Evolutionary conservation across 2,113 vertebrate genomes (phyloP).

Genomic region (Xiphias gladius): DNA sequence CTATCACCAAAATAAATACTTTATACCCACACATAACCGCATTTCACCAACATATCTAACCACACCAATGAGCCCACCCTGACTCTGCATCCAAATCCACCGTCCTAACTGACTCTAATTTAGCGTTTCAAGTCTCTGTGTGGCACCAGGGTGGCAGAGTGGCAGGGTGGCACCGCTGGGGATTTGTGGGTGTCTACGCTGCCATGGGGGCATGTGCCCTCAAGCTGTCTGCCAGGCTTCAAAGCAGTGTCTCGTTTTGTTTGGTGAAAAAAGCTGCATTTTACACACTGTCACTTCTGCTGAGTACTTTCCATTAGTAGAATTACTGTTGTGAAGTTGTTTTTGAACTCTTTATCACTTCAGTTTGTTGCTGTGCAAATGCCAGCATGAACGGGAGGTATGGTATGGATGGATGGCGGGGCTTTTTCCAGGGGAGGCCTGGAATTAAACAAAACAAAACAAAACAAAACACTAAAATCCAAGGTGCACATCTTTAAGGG

Average conservation of each 20-base stretch:
- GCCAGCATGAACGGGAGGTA: conserved; percentile 1
- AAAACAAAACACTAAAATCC: too few relatives aligned
- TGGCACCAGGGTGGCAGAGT: conserved; percentile 68
- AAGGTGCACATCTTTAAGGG: too few relatives aligned
- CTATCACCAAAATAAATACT: conserved; percentile 73
- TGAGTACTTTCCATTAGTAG: conserved; percentile 24
- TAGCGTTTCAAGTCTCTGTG: conserved; percentile 74
- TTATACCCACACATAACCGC: conserved; percentile 74
- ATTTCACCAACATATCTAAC: conserved; percentile 68
- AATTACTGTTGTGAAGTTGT: conserved; percentile 31
- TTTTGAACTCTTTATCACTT: conserved; percentile 25
- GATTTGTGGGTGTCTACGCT: conserved; percentile 70
- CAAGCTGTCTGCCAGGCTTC: conserved; percentile 72
- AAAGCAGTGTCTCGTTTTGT: conserved; percentile 56
- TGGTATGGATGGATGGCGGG: not conserved
- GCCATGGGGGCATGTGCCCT: conserved; percentile 61
- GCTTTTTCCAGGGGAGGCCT: not conserved
- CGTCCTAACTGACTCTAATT: conserved; percentile 67
- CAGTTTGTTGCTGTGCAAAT: not conserved
- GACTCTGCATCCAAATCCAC: conserved; percentile 68
- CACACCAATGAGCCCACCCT: conserved; percentile 80
- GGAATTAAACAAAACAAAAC: not conserved
- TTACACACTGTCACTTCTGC: conserved; percentile 53
- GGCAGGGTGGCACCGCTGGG: conserved; percentile 71
- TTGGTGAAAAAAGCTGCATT: conserved; percentile 55